Evolutionary conservation across 2,888 invertebrate species (phyloP).

Genomic region (Tinea semifulvella): DNA sequence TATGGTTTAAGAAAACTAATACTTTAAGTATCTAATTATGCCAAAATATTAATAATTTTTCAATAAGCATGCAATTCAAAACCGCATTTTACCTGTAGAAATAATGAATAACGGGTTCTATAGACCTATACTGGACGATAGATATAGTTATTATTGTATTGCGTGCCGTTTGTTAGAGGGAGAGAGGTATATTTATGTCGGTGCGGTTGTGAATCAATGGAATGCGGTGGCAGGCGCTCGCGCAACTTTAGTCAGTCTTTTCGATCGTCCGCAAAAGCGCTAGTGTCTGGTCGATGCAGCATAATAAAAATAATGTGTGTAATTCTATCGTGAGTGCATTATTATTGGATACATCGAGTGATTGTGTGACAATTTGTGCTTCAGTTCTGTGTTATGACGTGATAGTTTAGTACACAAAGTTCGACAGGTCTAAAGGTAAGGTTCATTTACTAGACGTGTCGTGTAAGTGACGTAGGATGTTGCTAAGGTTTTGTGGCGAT

Average conservation of each 20-base stretch:
- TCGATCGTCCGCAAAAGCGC: slow-evolving; percentile 41
- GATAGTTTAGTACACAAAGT: slow-evolving; percentile 33
- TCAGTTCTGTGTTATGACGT: slow-evolving; percentile 63
- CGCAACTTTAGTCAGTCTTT: slow-evolving; percentile 48
- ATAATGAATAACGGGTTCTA: slow-evolving; percentile 56
- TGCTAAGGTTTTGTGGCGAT: slow-evolving; percentile 6
- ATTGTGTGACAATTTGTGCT: slow-evolving; percentile 43
- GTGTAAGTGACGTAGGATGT: slow-evolving; percentile 19
- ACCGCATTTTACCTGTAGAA: slow-evolving; percentile 41
- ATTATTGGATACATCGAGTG: slow-evolving; percentile 42
- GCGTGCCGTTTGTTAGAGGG: slow-evolving; percentile 28
- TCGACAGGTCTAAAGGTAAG: slow-evolving; percentile 26
- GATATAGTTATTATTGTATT: slow-evolving; percentile 21
- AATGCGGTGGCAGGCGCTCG: slow-evolving; percentile 55
- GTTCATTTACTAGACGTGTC: slow-evolving; percentile 20
- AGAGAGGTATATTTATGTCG: slow-evolving; percentile 34
- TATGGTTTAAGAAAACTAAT: too few species aligned
- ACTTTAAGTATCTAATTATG: too few species aligned
- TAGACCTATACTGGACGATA: slow-evolving; percentile 22
- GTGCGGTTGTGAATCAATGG: slow-evolving; percentile 26
- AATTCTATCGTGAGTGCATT: slow-evolving; percentile 43
- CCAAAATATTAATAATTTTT: neutral
- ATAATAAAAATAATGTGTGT: slow-evolving; percentile 55
- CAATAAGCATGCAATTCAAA: slow-evolving; percentile 17
- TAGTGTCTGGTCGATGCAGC: slow-evolving; percentile 32